phyloP scores from a whole-genome alignment of 2,888 invertebrate species.

The Zele albiditarsus region DNA sequence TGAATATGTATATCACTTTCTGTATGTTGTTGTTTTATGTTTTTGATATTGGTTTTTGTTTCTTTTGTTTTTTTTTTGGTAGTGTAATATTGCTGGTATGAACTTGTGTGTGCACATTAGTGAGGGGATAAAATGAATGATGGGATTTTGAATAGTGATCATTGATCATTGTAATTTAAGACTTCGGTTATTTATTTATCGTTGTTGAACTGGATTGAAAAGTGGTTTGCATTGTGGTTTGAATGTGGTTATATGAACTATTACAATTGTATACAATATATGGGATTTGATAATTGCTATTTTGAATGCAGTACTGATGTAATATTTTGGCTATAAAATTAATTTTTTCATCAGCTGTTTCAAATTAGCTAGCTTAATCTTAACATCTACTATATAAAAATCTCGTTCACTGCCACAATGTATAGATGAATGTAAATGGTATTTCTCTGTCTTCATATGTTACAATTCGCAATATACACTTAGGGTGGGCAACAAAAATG shows the following conservation, averaged over 20 bases:
- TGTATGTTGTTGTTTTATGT: neutral
- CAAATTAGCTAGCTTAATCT: no score
- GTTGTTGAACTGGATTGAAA: no score
- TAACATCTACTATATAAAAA: no score
- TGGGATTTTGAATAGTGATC: constrained; percentile 35
- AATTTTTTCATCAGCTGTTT: no score
- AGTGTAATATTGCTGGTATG: neutral
- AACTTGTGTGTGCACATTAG: constrained; percentile 12
- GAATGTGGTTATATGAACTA: neutral
- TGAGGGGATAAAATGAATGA: constrained; percentile 23
- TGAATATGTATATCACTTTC: neutral
- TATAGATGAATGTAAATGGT: constrained; percentile 63
- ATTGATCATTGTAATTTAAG: constrained; percentile 30
- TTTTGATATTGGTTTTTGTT: neutral
- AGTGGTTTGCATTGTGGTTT: no score
- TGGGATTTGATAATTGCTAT: constrained; percentile 17
- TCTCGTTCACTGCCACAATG: no score
- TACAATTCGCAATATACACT: constrained; percentile 63
- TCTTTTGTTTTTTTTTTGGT: no score
- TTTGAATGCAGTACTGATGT: constrained; percentile 6
- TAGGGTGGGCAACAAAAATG: constrained; percentile 60
- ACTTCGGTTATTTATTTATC: neutral
- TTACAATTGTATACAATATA: no score
- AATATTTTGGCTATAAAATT: neutral
- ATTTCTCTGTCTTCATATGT: constrained; percentile 57